Evolutionary conservation across 2,797 vertebrate genomes (phyloP).

Genomic region (Lutjanus campechanus): DNA sequence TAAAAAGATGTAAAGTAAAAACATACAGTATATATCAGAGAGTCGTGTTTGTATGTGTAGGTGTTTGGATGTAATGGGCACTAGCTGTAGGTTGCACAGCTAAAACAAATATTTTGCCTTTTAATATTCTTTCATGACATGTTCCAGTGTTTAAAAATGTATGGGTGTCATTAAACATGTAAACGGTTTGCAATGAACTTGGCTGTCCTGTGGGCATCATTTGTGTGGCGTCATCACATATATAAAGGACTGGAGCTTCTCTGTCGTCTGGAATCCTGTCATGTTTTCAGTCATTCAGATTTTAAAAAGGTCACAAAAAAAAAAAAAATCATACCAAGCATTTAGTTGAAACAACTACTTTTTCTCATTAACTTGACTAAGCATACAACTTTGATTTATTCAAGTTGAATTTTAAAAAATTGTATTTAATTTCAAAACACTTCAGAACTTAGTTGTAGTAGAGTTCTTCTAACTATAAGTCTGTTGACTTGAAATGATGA

Average conservation of each 20-base stretch:
- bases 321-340: too few relatives aligned
- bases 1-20: conserved; percentile 60
- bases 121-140: conserved; percentile 53
- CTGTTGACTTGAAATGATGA: too few relatives aligned
- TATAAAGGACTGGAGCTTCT: not conserved
- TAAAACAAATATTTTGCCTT: conserved; percentile 48
- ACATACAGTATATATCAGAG: conserved; percentile 15
- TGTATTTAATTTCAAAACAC: too few relatives aligned
- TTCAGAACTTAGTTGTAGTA: too few relatives aligned
- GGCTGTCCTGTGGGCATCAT: conserved; percentile 13
- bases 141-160: conserved; percentile 59
- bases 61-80: conserved; percentile 57
- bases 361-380: too few relatives aligned
- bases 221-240: conserved; percentile 12
- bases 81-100: conserved; percentile 41
- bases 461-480: too few relatives aligned
- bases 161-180: conserved; percentile 65
- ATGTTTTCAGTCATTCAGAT: not conserved
- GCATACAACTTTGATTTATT: too few relatives aligned
- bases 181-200: conserved; percentile 50
- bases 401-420: too few relatives aligned
- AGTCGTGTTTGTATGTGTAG: conserved; percentile 52
- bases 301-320: too few relatives aligned
- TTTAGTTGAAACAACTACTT: too few relatives aligned
- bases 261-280: not conserved